Percentiles rank a stretch among this genome's conserved stretches.
Conservation (phyloP, 2,888 invertebrate species). For the Tenthredo distinguenda region DNA sequence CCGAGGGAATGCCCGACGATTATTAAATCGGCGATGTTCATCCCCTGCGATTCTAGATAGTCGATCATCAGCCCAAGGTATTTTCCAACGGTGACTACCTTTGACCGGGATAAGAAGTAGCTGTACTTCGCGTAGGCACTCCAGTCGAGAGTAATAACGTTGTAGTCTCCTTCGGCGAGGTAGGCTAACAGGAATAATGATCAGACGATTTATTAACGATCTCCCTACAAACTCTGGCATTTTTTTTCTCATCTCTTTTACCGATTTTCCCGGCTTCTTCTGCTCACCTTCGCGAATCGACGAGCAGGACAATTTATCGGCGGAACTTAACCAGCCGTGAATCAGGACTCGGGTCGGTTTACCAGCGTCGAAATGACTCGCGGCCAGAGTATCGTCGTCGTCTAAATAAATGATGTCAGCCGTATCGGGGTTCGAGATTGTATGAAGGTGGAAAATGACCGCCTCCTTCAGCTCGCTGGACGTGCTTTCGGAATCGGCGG, state of each 20-base stretch:
- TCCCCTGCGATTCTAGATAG: not conserved
- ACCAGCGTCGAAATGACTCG: slow-evolving; percentile 34
- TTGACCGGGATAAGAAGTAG: not conserved
- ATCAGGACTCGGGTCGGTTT: slow-evolving; percentile 21
- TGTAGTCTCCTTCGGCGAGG: slow-evolving; percentile 23
- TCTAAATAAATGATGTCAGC: not conserved
- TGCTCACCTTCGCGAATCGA: slow-evolving; percentile 30
- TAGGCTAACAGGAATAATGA: slow-evolving; percentile 46
- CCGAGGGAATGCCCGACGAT: slow-evolving; percentile 40
- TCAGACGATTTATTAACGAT: not conserved
- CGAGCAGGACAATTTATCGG: not conserved
- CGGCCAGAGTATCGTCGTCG: not conserved
- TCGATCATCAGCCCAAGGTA: slow-evolving; percentile 32
- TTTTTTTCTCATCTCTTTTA: not conserved
- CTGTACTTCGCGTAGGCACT: not conserved
- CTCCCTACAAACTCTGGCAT: not conserved
- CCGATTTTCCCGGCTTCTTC: too few species aligned
- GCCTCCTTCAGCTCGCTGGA: not conserved
- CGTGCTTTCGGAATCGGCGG: not conserved
- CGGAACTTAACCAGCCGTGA: slow-evolving; percentile 40
- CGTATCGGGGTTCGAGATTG: not conserved
- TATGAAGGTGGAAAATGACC: not conserved
- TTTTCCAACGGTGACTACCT: not conserved
- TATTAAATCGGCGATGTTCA: not conserved
- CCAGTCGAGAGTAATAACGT: slow-evolving; percentile 56